A percentile compares a stretch with the other conserved stretches of the same genome.
These are phyloP conservation scores for Chromoteleia sp. DNA, from an alignment of 2,888 invertebrate species.

Conservation along the genomic window DNA sequence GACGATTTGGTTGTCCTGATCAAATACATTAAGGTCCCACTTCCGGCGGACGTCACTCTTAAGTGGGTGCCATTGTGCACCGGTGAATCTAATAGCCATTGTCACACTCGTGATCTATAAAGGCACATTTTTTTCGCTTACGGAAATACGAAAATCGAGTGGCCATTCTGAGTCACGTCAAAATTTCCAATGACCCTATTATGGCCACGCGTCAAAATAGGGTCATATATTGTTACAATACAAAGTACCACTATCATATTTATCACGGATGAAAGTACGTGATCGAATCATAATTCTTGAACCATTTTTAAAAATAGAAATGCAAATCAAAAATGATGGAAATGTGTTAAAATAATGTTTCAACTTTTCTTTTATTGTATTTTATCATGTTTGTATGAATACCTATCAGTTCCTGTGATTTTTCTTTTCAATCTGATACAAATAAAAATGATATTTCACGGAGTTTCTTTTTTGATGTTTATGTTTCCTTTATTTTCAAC, in stretches of 20 bases:
- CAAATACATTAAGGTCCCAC: constrained; percentile 84
- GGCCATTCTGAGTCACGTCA: constrained; percentile 74
- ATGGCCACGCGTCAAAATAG: constrained; percentile 43
- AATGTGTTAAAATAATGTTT: neutral
- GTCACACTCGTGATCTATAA: constrained; percentile 70
- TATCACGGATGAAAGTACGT: neutral
- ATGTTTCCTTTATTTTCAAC: constrained; percentile 32
- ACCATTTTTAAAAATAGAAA: neutral
- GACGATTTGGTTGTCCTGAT: constrained; percentile 77
- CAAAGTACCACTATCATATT: constrained; percentile 9
- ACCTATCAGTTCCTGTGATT: neutral
- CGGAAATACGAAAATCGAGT: constrained; percentile 82
- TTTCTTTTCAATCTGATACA: too few relatives aligned
- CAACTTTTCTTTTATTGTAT: neutral
- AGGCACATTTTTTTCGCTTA: constrained; percentile 70
- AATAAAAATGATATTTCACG: too few relatives aligned
- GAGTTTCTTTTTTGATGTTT: constrained; percentile 14
- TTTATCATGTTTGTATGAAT: neutral
- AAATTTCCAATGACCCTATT: constrained; percentile 56
- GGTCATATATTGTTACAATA: constrained; percentile 40
- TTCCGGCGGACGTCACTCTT: constrained; percentile 80
- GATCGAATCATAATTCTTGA: neutral
- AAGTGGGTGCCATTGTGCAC: constrained; percentile 77
- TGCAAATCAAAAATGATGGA: neutral
- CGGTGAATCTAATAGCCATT: constrained; percentile 76